Percentiles rank a stretch among this genome's conserved stretches.
These are phyloP conservation scores for Rhinolophus ferrumequinum DNA, from an alignment of 2,113 vertebrate species.

Conservation along the genomic window DNA sequence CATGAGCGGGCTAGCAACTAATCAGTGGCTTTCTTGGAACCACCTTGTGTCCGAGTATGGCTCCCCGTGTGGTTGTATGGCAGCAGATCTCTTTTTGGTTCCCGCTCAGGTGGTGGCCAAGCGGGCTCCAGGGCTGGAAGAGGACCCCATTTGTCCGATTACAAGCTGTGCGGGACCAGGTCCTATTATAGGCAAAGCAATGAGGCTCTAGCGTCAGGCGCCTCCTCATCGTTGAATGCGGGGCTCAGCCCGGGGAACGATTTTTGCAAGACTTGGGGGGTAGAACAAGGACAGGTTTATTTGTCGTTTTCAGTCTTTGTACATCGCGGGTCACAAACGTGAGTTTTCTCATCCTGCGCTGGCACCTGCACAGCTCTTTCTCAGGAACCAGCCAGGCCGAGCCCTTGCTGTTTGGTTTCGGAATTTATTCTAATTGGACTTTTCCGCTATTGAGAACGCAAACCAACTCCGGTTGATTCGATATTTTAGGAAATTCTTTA, in stretches of 20 bases:
- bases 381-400: accelerated
- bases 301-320: neutral
- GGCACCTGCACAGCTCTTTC: neutral
- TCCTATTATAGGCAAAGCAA: accelerated
- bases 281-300: neutral
- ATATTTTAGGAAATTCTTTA: constrained; percentile 18
- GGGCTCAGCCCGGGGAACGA: neutral
- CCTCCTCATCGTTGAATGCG: neutral
- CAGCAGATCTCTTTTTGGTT: neutral
- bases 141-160: neutral
- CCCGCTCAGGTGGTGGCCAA: neutral
- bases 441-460: neutral
- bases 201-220: neutral
- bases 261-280: neutral
- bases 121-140: neutral
- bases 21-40: neutral
- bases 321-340: neutral
- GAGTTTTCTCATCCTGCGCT: neutral
- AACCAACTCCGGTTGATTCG: neutral
- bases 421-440: neutral
- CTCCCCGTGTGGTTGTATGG: neutral
- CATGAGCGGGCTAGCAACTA: neutral
- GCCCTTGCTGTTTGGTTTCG: neutral
- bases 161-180: neutral
- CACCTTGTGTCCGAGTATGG: accelerated